A percentile compares a stretch with the other conserved stretches of the same genome.
phyloP scores from a whole-genome alignment of 64 coral and sea anemone genomes.

The Stichodactyla mertensii region DNA sequence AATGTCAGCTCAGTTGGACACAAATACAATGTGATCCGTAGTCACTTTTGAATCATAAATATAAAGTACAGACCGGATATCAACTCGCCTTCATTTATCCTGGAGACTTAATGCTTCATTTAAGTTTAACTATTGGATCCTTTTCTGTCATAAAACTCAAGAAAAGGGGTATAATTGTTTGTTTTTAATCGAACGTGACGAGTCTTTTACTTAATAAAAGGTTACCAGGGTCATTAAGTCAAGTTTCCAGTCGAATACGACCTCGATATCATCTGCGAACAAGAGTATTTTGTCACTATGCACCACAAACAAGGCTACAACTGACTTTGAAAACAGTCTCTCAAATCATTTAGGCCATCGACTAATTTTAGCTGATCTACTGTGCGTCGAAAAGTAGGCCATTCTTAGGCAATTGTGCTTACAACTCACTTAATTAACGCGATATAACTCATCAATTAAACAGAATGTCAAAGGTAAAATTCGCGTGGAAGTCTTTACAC shows the following conservation, averaged over 20 bases:
- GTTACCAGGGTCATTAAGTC: neutral
- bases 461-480: neutral
- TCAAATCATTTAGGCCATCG: neutral
- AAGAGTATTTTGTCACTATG: neutral
- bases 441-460: constrained; percentile 4
- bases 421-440: neutral
- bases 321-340: neutral
- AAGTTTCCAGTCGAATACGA: neutral
- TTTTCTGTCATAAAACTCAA: constrained; percentile 13
- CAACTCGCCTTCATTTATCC: constrained; percentile 1
- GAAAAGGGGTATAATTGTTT: constrained; percentile 2
- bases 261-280: constrained; percentile 13
- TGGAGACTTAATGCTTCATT: neutral
- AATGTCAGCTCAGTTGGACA: constrained; percentile 6
- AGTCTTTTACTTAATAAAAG: constrained; percentile 11
- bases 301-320: neutral
- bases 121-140: neutral
- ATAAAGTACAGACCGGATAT: neutral
- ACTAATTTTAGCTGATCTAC: neutral
- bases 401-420: neutral
- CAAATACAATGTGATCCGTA: constrained; percentile 1
- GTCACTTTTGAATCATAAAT: neutral
- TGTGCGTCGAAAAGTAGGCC: neutral
- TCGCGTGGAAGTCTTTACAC: neutral
- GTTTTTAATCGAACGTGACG: constrained; percentile 17